Conservation (phyloP, 2,113 vertebrate genomes). For the Limanda limanda region DNA sequence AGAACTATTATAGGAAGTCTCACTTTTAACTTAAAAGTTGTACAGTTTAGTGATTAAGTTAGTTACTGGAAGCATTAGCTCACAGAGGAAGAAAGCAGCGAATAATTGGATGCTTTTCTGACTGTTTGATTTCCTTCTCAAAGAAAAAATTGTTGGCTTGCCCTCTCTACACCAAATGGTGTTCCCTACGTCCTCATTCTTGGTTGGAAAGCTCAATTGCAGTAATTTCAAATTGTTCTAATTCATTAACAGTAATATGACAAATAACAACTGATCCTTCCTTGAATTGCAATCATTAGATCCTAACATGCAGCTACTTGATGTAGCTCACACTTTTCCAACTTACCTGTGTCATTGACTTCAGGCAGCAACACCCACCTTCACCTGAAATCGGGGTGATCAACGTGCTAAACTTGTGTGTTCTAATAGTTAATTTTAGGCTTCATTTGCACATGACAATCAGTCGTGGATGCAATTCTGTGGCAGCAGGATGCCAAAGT, state of each 20-base stretch:
- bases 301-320: constrained; percentile 1
- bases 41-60: no score
- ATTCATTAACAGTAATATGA: not conserved
- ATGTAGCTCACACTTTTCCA: constrained; percentile 4
- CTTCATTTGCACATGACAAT: constrained; percentile 44
- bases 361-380: no score
- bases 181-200: no score
- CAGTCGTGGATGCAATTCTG: constrained; percentile 34
- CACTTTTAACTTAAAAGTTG: not conserved
- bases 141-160: no score
- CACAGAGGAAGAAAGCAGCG: no score
- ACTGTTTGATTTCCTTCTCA: no score
- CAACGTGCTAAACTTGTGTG: not conserved
- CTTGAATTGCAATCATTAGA: not conserved
- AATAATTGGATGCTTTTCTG: no score
- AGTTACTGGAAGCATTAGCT: no score
- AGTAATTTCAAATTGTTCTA: no score
- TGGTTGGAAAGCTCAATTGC: no score
- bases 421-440: not conserved
- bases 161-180: no score
- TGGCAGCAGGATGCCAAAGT: constrained; percentile 47
- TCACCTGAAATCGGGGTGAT: not conserved
- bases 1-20: not conserved
- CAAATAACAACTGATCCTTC: not conserved
- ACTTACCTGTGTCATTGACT: no score